These are phyloP conservation scores for Aplodontia rufa DNA, from an alignment of 2,113 vertebrate genomes.

Conservation along the genomic window DNA sequence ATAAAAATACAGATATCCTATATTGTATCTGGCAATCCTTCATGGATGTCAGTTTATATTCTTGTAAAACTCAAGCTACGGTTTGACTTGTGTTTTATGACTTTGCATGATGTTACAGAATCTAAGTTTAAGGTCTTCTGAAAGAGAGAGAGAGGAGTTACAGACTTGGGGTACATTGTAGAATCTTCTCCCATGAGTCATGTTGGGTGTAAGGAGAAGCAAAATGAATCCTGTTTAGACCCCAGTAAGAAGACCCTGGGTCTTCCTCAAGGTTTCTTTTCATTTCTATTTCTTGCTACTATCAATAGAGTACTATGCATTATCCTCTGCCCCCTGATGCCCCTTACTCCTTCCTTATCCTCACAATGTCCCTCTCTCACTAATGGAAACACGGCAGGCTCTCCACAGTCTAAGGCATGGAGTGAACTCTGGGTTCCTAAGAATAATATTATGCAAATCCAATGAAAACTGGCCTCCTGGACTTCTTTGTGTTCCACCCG, in stretches of 20 bases:
- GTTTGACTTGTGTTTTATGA: not conserved
- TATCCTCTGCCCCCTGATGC: too few species aligned
- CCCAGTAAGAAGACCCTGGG: not conserved
- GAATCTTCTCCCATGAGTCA: not conserved
- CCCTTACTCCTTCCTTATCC: not conserved
- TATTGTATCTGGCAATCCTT: not conserved
- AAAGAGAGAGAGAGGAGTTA: not conserved
- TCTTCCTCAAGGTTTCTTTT: not conserved
- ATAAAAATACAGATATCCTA: not conserved
- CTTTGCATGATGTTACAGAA: not conserved
- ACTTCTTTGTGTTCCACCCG: not conserved
- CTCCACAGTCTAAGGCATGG: not conserved
- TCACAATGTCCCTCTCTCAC: not conserved
- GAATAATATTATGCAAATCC: not conserved
- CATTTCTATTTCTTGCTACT: not conserved
- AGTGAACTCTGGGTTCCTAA: not conserved
- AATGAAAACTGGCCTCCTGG: not conserved
- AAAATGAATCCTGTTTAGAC: not conserved
- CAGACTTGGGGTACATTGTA: not conserved
- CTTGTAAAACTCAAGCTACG: not conserved
- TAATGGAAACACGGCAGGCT: not conserved
- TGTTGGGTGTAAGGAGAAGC: not conserved
- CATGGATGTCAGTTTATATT: not conserved
- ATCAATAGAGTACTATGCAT: not conserved
- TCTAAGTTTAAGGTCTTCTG: not conserved